Evolutionary conservation across 2,888 invertebrate species (phyloP).

Genomic region (Xylota segnis): DNA sequence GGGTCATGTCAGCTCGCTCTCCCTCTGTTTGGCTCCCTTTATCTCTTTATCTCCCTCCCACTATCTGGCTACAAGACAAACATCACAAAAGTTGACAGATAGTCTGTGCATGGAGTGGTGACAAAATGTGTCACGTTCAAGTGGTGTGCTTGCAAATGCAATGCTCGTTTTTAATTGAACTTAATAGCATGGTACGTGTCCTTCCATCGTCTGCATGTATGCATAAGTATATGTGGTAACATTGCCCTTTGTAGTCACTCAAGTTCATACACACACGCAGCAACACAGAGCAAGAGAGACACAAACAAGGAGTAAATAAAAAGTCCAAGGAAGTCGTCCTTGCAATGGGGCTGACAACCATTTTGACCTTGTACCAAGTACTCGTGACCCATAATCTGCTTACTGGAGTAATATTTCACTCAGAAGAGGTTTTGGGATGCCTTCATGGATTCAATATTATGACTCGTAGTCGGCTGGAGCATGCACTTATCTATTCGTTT

Average conservation of each 20-base stretch:
- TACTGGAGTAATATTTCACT: slow-evolving; percentile 26
- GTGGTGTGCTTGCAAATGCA: slow-evolving; percentile 34
- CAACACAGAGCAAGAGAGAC: too few relatives aligned
- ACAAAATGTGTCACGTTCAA: slow-evolving; percentile 53
- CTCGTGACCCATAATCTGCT: slow-evolving; percentile 34
- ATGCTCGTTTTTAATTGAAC: slow-evolving; percentile 49
- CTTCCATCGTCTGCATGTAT: not conserved
- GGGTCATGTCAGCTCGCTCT: not conserved
- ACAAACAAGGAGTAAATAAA: not conserved
- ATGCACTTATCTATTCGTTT: slow-evolving; percentile 20
- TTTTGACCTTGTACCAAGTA: slow-evolving; percentile 46
- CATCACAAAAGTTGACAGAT: slow-evolving; percentile 1
- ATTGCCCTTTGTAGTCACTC: slow-evolving; percentile 2
- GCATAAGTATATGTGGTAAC: too few relatives aligned
- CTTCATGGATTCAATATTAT: slow-evolving; percentile 17
- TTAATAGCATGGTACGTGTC: slow-evolving; percentile 14
- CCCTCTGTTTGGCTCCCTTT: not conserved
- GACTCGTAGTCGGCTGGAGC: slow-evolving; percentile 4
- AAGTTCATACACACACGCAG: slow-evolving; percentile 9
- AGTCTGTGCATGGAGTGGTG: slow-evolving; percentile 11
- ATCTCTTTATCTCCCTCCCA: not conserved
- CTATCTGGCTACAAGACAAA: not conserved
- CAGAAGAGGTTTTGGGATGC: not conserved
- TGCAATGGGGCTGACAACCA: slow-evolving; percentile 30
- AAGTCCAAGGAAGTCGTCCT: not conserved